Percentiles rank a stretch among this genome's conserved stretches.
phyloP scores from a whole-genome alignment of 2,797 vertebrate species.

The Neopelma chrysocephalum region DNA sequence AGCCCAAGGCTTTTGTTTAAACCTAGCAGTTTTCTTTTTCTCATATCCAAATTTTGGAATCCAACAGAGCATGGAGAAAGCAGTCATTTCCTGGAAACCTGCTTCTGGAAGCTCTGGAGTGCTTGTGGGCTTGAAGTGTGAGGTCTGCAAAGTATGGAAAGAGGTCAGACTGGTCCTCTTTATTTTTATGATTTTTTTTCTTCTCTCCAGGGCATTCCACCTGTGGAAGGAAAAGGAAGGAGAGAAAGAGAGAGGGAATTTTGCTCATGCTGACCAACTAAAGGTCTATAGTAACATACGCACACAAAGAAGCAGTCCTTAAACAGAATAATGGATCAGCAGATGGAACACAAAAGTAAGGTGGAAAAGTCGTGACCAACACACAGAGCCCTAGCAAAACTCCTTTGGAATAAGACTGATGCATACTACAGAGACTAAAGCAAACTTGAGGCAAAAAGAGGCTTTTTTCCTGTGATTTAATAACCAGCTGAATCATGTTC shows the following conservation, averaged over 20 bases:
- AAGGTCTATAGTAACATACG: background rate
- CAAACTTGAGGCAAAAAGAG: background rate
- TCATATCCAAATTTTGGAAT: too few species aligned
- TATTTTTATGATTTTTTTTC: background rate
- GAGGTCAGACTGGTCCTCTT: background rate
- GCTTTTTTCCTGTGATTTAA: background rate
- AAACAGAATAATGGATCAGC: background rate
- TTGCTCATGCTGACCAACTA: background rate
- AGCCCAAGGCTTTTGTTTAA: too few species aligned
- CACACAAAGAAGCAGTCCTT: background rate
- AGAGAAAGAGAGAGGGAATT: background rate
- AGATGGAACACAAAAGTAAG: background rate
- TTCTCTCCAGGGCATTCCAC: background rate
- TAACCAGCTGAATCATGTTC: background rate
- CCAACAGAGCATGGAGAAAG: background rate
- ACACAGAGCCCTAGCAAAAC: background rate
- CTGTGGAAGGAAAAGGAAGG: background rate
- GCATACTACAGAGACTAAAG: background rate
- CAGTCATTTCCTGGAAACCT: background rate
- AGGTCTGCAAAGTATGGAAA: background rate
- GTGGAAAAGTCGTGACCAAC: background rate
- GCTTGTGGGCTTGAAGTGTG: background rate
- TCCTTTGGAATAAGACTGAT: background rate
- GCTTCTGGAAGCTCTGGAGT: background rate
- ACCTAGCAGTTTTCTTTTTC: too few species aligned